These are phyloP conservation scores for Phania funesta DNA, from an alignment of 2,888 invertebrate species.

Conservation along the genomic window DNA sequence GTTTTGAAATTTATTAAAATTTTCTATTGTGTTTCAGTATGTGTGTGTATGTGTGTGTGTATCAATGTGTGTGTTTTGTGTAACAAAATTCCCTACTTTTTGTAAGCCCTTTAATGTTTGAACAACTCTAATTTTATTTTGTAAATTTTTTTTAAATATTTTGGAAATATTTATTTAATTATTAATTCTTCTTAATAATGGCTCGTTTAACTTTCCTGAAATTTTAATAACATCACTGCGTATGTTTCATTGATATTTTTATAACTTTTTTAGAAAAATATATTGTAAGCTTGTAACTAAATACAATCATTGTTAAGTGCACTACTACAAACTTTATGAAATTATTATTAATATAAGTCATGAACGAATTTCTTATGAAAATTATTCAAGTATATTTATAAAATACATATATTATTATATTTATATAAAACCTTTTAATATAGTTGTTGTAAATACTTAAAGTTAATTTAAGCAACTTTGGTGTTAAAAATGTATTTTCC, in stretches of 20 bases:
- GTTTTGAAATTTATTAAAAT: background rate
- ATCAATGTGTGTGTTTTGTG: slow-evolving; percentile 44
- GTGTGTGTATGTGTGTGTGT: slow-evolving; percentile 39
- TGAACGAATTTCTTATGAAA: no score
- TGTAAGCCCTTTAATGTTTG: slow-evolving; percentile 32
- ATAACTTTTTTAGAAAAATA: background rate
- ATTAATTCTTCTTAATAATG: background rate
- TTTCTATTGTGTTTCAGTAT: slow-evolving; percentile 4
- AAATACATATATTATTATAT: no score
- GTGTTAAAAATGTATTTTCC: no score
- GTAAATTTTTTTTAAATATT: slow-evolving; percentile 30
- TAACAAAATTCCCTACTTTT: slow-evolving; percentile 10
- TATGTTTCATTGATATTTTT: background rate
- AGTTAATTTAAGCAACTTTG: no score
- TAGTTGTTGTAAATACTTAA: no score
- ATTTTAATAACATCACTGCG: background rate
- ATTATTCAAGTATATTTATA: no score
- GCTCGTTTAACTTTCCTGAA: background rate
- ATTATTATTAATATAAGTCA: no score
- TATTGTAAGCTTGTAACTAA: background rate
- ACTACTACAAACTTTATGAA: background rate
- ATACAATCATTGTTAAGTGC: slow-evolving; percentile 17
- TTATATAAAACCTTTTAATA: no score
- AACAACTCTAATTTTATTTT: slow-evolving; percentile 8
- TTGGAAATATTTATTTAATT: background rate